These are phyloP conservation scores for Isaurus tuberculatus DNA, from an alignment of 92 coral and sea anemone genomes.

Conservation along the genomic window DNA sequence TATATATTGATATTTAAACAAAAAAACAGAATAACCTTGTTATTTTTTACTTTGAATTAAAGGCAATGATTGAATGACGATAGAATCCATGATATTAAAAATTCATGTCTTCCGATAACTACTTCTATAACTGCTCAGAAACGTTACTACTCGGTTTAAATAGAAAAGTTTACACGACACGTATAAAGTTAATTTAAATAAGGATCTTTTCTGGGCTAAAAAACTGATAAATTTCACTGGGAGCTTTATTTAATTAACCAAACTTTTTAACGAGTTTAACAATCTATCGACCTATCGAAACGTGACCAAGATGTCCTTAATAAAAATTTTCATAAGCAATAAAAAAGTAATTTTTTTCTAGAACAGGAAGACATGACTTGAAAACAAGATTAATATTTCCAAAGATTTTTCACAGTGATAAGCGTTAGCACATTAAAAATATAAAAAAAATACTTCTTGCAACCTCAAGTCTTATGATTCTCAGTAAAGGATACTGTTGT, in stretches of 20 bases:
- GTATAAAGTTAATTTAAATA: neutral
- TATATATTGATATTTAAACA: too few species aligned
- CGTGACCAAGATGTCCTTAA: neutral
- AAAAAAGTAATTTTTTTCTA: neutral
- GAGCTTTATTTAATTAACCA: neutral
- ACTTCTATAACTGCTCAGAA: neutral
- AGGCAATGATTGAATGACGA: neutral
- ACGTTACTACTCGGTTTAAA: neutral
- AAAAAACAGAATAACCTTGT: neutral
- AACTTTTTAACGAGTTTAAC: neutral
- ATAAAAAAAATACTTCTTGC: neutral
- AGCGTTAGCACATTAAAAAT: neutral
- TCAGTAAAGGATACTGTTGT: conserved; percentile 88
- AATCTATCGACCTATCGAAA: neutral
- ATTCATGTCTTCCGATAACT: neutral
- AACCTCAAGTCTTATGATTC: neutral
- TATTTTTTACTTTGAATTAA: neutral
- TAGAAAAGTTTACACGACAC: neutral
- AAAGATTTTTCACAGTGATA: neutral
- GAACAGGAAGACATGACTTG: neutral
- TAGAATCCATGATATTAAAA: conserved; percentile 1
- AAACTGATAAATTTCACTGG: too few species aligned
- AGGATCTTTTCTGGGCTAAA: too few species aligned
- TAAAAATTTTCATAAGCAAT: conserved; percentile 1
- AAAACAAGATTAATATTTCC: neutral